These are phyloP conservation scores for Pteropus rufus DNA, from an alignment of 2,797 vertebrate genomes.

Conservation along the genomic window DNA sequence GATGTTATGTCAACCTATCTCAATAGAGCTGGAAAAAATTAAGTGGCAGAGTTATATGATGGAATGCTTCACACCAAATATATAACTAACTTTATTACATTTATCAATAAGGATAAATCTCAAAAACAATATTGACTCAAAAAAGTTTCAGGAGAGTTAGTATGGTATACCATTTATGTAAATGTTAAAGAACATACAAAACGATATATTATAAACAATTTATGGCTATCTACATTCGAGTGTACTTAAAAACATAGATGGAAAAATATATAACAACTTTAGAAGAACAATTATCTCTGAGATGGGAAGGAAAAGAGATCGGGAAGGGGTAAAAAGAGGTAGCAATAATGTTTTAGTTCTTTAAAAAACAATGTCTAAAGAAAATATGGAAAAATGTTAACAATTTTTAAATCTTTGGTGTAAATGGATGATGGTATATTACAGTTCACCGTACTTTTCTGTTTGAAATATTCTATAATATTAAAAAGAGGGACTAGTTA, in stretches of 20 bases:
- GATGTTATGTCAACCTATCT: too few species aligned
- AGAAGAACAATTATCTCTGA: background rate
- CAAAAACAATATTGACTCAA: background rate
- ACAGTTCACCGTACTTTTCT: background rate
- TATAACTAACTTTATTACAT: constrained; percentile 3
- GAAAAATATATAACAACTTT: constrained; percentile 40
- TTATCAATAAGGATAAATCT: background rate
- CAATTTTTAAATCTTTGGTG: background rate
- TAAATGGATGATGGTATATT: background rate
- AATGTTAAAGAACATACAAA: background rate
- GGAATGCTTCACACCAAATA: background rate
- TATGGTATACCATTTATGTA: background rate
- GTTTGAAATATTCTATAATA: constrained; percentile 25
- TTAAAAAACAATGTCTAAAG: background rate
- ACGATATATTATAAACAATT: constrained; percentile 23
- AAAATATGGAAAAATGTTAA: constrained; percentile 34
- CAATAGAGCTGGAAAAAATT: background rate
- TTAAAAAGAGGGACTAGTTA: constrained; percentile 16
- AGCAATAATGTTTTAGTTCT: background rate
- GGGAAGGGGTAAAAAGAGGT: background rate
- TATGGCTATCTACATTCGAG: background rate
- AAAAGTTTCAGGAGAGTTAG: background rate
- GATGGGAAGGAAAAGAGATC: constrained; percentile 5
- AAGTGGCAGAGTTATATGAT: background rate
- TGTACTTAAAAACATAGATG: background rate